Evolutionary conservation across 2,888 invertebrate genomes (phyloP), one percentile per base, ranked within the genome.

Genomic region (Eustalomyia histrio): DNA sequence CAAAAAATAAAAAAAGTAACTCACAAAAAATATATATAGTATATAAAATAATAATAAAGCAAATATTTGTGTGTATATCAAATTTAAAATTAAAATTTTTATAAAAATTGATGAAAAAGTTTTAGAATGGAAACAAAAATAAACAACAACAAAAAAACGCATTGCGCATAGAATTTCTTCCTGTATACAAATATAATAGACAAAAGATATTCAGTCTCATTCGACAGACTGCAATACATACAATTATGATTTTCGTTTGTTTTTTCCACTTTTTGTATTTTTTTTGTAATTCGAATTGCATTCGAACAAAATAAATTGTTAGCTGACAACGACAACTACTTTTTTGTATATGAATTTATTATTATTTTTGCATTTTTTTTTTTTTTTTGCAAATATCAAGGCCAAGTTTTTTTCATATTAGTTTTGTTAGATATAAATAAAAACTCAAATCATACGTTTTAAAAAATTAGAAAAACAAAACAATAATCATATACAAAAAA

Each of bases 131-230:
- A 60, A 47, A 24, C 14, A 18, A 4, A 29, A 29, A 29, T 64
- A 14, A n/a, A 29, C 39, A 17, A 43, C n/a, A n/a, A n/a, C n/a
- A 18, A 75, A 43, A 53, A 74, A 74, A 80, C 69, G 73, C 80
- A 65, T 69, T 73, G 80, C 64, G 73, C 58, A 64, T 80, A 68
- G 60, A 80, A 80, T 80, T 76, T 80, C 80, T 80, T 80, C 80
- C 80, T 80, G 76, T 69, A 69, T 74, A 47, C 29, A 39, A 39
- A 39, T 35, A 35, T 79, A n/a, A 68, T 58, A 69, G 58, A 69
- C 69, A 69, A 69, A 58, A 69, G 69, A 60, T 69, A 60, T 33
- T 18, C 58, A 69, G 43, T 58, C n/a, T 65, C 53, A 65, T 65
- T 65, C 17, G 65, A 65, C 53, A 17, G 47, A 24, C 21, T 50